phyloP scores from a whole-genome alignment of 1,140 invertebrate genomes.

The Cheumatopsyche charites region DNA sequence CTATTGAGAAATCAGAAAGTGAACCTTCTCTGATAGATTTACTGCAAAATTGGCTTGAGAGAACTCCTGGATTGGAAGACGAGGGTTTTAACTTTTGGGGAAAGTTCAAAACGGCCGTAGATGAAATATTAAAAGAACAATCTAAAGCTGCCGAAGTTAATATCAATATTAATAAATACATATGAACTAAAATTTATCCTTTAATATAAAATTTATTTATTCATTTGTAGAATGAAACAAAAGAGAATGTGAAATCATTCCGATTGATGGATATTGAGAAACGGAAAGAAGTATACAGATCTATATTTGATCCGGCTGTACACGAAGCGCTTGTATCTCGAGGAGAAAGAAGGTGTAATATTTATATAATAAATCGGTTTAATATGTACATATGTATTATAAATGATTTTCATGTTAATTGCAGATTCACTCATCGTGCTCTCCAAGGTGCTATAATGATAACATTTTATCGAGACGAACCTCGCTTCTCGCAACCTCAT shows the following conservation, averaged over 20 bases:
- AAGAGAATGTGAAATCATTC: conserved; percentile 63
- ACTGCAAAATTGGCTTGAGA: conserved; percentile 90
- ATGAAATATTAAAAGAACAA: conserved; percentile 74
- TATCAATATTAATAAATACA: conserved; percentile 1
- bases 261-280: conserved; percentile 77
- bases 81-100: conserved; percentile 93
- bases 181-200: not conserved
- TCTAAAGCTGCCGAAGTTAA: conserved; percentile 65
- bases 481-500: conserved; percentile 95
- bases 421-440: conserved; percentile 84
- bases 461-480: conserved; percentile 94
- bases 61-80: conserved; percentile 88
- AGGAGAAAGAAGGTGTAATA: conserved; percentile 73
- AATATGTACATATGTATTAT: not conserved
- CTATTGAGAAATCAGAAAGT: conserved; percentile 77
- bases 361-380: not conserved
- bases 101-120: conserved; percentile 83
- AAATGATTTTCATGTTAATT: conserved; percentile 21
- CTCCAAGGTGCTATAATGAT: conserved; percentile 97
- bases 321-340: conserved; percentile 81
- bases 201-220: conserved; percentile 18
- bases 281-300: conserved; percentile 82
- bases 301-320: conserved; percentile 83
- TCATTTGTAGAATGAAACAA: conserved; percentile 58
- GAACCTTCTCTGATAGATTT: conserved; percentile 85